A percentile compares a stretch with the other conserved stretches of the same genome.
Evolutionary conservation across 2,113 vertebrate genomes (phyloP).

Genomic region (Leptosomus discolor): DNA sequence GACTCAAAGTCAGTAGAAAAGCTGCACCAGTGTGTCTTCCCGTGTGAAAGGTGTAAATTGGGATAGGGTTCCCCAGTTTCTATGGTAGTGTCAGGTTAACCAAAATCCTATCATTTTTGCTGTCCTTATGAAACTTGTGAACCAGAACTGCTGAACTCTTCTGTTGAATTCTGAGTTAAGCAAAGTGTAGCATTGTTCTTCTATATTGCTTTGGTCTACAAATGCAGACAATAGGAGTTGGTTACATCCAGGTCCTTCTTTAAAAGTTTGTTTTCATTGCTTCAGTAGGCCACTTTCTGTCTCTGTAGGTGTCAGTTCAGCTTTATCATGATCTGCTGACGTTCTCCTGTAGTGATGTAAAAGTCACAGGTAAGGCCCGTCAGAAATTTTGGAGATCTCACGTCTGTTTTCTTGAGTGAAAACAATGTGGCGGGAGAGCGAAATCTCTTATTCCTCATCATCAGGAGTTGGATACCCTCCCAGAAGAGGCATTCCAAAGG

Average conservation of each 20-base stretch:
- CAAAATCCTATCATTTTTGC: not conserved
- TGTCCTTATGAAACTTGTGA: not conserved
- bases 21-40: not conserved
- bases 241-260: not conserved
- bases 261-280: not conserved
- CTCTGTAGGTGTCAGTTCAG: not conserved
- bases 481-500: not conserved
- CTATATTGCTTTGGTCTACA: not conserved
- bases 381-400: not conserved
- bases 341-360: not conserved
- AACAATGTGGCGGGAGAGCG: not conserved
- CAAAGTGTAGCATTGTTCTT: not conserved
- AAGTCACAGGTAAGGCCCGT: not conserved
- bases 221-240: not conserved
- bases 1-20: not conserved
- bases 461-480: not conserved
- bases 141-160: not conserved
- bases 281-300: not conserved
- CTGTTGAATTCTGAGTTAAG: not conserved
- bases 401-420: not conserved
- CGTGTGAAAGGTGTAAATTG: not conserved
- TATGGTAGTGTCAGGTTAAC: not conserved
- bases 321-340: not conserved
- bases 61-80: not conserved
- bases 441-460: not conserved